Evolutionary conservation across 1,140 invertebrate genomes (phyloP).

Genomic region (Brachionus angularis): DNA sequence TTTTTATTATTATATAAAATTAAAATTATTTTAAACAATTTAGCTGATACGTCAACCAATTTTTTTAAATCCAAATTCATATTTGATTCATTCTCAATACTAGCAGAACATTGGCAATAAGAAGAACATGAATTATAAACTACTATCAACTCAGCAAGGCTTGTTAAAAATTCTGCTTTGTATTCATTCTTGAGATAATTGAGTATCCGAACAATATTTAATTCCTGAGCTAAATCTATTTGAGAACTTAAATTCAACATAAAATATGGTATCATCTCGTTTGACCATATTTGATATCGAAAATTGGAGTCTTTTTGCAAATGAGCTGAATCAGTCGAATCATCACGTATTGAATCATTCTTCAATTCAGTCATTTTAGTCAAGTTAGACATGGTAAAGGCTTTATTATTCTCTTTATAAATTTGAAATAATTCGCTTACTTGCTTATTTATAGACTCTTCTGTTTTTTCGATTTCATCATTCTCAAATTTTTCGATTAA

Average conservation of each 20-base stretch:
- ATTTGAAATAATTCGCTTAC: not conserved
- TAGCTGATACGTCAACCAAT: too few relatives aligned
- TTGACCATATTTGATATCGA: conserved; percentile 18
- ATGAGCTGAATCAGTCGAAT: not conserved
- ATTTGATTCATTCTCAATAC: conserved; percentile 19
- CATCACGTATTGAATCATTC: not conserved
- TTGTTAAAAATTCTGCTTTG: not conserved
- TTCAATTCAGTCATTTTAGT: not conserved
- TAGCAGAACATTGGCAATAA: not conserved
- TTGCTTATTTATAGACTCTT: not conserved
- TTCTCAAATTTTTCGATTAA: not conserved
- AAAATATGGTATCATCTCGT: conserved; percentile 10
- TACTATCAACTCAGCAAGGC: not conserved
- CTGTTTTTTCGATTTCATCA: not conserved
- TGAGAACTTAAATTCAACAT: not conserved
- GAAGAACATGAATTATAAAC: conserved; percentile 1
- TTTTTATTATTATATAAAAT: too few relatives aligned
- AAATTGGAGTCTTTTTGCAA: not conserved
- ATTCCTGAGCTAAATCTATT: not conserved
- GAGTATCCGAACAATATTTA: conserved; percentile 1
- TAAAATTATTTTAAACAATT: too few relatives aligned
- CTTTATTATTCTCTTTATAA: not conserved
- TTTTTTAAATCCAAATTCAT: conserved; percentile 1
- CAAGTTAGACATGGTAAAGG: not conserved
- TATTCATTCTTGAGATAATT: not conserved